Percentiles rank a stretch among this genome's conserved stretches.
phyloP scores from a whole-genome alignment of 2,888 invertebrate genomes.

The Drosophila tanythrix region DNA sequence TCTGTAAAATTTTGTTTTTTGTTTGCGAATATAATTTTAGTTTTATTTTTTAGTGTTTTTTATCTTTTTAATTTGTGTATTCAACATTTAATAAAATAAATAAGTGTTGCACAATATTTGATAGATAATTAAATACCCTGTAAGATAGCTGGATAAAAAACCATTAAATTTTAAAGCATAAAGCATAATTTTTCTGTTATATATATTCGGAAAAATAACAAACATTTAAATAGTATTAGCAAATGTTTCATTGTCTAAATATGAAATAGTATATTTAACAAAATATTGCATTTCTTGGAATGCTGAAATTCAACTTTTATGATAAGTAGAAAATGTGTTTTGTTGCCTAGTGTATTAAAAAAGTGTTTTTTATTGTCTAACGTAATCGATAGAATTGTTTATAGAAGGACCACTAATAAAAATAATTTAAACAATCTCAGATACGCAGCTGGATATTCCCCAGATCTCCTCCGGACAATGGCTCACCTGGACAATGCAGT shows the following conservation, averaged over 20 bases:
- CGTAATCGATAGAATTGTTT: neutral
- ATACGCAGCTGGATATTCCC: neutral
- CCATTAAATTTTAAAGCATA: neutral
- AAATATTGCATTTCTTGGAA: neutral
- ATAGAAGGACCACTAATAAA: neutral
- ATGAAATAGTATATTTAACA: neutral
- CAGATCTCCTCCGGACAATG: neutral
- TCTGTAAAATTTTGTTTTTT: neutral
- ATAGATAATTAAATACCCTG: neutral
- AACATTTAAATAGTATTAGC: neutral
- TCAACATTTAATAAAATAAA: neutral
- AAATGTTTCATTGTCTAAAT: neutral
- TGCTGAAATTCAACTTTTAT: neutral
- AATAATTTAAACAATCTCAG: neutral
- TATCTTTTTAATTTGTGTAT: neutral
- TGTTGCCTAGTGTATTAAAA: neutral
- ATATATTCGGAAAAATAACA: neutral
- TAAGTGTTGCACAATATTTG: no score
- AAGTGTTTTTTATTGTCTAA: neutral
- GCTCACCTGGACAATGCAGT: conserved; percentile 94
- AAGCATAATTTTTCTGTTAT: neutral
- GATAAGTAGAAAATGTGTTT: no score
- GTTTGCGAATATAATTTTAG: neutral
- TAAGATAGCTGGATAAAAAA: neutral
- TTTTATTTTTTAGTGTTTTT: neutral